These are phyloP conservation scores for Lanistes nyassanus DNA, from an alignment of 1,140 invertebrate genomes.

Conservation along the genomic window DNA sequence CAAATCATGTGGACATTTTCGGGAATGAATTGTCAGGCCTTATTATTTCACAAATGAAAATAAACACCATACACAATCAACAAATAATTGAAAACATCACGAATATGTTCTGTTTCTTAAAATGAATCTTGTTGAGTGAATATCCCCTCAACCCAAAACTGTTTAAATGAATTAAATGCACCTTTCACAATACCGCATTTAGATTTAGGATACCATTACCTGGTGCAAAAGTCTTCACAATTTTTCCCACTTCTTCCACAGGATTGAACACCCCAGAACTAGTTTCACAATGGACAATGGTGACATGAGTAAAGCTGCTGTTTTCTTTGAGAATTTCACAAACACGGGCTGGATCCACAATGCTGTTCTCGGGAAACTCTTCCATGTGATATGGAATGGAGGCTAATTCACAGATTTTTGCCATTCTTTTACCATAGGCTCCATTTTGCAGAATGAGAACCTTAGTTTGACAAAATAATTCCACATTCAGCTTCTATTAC, in stretches of 20 bases:
- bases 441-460: constrained; percentile 69
- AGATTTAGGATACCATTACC: no score
- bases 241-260: constrained; percentile 64
- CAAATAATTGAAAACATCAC: no score
- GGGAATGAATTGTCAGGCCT: no score
- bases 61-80: no score
- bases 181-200: no score
- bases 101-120: no score
- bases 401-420: constrained; percentile 65
- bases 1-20: no score
- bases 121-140: no score
- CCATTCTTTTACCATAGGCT: constrained; percentile 69
- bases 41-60: no score
- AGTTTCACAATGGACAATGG: constrained; percentile 70
- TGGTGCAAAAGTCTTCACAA: constrained; percentile 60
- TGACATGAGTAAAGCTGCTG: constrained; percentile 59
- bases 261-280: constrained; percentile 70
- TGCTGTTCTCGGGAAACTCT: constrained; percentile 64
- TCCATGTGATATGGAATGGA: constrained; percentile 57
- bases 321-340: constrained; percentile 46
- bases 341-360: constrained; percentile 55
- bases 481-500: no score
- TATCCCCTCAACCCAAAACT: no score
- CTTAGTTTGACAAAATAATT: constrained; percentile 44
- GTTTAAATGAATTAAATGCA: no score